Evolutionary conservation across 2,113 vertebrate genomes (phyloP), one percentile per base, ranked within the genome.

Genomic region (Channa maculata): DNA sequence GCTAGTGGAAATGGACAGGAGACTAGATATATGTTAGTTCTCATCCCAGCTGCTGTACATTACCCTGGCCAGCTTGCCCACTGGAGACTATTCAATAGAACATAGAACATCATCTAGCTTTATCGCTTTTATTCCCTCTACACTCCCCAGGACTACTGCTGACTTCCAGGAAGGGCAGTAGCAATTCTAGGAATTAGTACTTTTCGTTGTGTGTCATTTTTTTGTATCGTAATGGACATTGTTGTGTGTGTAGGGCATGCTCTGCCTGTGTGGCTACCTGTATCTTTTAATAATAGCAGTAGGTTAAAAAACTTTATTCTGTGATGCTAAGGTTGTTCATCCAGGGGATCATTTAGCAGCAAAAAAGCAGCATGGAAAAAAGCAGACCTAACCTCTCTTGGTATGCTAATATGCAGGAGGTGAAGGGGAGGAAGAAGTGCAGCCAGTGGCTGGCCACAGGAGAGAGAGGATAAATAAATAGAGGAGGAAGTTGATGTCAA

Each of bases 401-500:
- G 45, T 69, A 69, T 79, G 83, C 79, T 85, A 90, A 77, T 86
- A 79, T 68, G 73, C 76, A 71, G 84, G 70, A 46, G 71, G 64
- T 65, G 75, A 62, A 76, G 65, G 33, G 64, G 77, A 68, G 82
- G 48, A 62, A 71, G 78, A 66, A 83, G 86, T 73, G 78, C 75
- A 88, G 89, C 88, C 80, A 90, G 89, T 80, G 86, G 87, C 86
- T 86, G 84, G 83, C 82, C 89, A 91, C 89, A 79, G 87, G 90
- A 90, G 91, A 90, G 88, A 79, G 82, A 75, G 87, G 90, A 90
- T 92, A 92, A 93, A 94, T 92, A 92, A 92, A 93, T 92, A 93
- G 89, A 89, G 78, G 91, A 92, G 91, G 92, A 93, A 93, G 93
- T 91, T 92, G 92, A 92, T 94, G 93, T 93, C 93, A 93, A 94